A percentile compares a stretch with the other conserved stretches of the same genome.
Evolutionary conservation across 2,113 vertebrate genomes (phyloP).

Genomic region (Acanthochromis polyacanthus): DNA sequence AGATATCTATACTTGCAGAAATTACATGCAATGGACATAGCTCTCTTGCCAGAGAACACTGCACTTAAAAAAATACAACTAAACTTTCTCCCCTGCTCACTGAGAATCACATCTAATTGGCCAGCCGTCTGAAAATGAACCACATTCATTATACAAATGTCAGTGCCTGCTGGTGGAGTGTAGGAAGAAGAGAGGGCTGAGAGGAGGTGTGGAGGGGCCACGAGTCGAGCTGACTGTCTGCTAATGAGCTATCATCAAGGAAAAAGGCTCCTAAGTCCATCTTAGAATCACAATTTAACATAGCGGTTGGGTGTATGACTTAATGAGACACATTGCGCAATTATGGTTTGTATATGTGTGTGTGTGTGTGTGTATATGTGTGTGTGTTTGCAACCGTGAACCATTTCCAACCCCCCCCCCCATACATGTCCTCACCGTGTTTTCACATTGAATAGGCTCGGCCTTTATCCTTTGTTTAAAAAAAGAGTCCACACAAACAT

Average conservation of each 20-base stretch:
- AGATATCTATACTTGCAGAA: background rate
- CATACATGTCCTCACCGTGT: background rate
- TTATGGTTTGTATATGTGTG: background rate
- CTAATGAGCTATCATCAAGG: constrained; percentile 71
- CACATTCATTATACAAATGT: constrained; percentile 75
- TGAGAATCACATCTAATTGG: constrained; percentile 61
- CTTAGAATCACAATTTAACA: constrained; percentile 30
- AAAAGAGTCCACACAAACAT: background rate
- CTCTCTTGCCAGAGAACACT: constrained; percentile 20
- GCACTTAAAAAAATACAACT: constrained; percentile 28
- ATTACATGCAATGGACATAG: constrained; percentile 2
- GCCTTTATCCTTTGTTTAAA: background rate
- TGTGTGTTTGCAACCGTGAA: constrained; percentile 2
- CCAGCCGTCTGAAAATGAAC: constrained; percentile 59
- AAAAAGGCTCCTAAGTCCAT: constrained; percentile 35
- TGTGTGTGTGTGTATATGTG: constrained; percentile 1
- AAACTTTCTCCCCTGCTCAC: constrained; percentile 28
- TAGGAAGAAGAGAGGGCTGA: constrained; percentile 45
- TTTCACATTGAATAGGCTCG: background rate
- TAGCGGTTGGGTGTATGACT: constrained; percentile 24
- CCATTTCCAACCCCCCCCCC: background rate
- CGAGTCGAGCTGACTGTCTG: constrained; percentile 50
- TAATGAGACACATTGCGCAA: constrained; percentile 14
- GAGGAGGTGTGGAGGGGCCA: constrained; percentile 42
- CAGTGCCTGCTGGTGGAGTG: constrained; percentile 71